These are phyloP conservation scores for Platerodrilus igneus DNA, from an alignment of 2,888 invertebrate genomes.

Conservation along the genomic window DNA sequence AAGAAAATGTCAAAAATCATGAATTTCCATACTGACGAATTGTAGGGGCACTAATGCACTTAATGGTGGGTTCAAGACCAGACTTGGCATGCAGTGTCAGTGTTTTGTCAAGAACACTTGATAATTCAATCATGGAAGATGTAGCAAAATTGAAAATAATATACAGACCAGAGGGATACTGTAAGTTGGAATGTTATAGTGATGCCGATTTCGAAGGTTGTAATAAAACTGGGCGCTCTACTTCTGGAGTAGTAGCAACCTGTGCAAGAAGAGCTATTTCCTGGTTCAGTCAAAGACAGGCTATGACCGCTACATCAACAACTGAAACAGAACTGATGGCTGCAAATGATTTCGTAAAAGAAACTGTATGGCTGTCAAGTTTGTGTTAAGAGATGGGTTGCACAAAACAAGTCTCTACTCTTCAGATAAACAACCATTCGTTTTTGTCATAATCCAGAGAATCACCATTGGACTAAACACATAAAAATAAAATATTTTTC, in stretches of 20 bases:
- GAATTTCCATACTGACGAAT: too few relatives aligned
- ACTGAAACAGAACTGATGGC: constrained; percentile 34
- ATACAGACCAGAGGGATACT: constrained; percentile 22
- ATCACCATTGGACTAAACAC: constrained; percentile 33
- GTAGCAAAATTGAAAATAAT: too few relatives aligned
- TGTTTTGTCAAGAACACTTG: too few relatives aligned
- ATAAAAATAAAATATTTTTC: constrained; percentile 29
- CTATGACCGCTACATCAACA: constrained; percentile 17
- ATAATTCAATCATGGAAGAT: too few relatives aligned
- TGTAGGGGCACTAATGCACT: too few relatives aligned
- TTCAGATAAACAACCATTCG: constrained; percentile 31
- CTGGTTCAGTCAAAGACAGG: constrained; percentile 23
- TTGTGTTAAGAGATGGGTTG: constrained; percentile 27
- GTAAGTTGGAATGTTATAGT: constrained; percentile 23
- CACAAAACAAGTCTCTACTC: constrained; percentile 21
- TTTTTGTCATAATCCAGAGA: constrained; percentile 31
- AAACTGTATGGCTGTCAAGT: constrained; percentile 33
- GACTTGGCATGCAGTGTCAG: too few relatives aligned
- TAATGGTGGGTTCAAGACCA: too few relatives aligned
- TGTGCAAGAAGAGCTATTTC: constrained; percentile 27
- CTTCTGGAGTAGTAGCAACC: constrained; percentile 10
- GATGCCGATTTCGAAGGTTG: constrained; percentile 38
- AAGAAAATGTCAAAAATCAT: too few relatives aligned
- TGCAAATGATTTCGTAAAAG: constrained; percentile 31
- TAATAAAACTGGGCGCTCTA: constrained; percentile 28